Conservation (phyloP, 1,140 invertebrate species). For the Diabrotica undecimpunctata region DNA sequence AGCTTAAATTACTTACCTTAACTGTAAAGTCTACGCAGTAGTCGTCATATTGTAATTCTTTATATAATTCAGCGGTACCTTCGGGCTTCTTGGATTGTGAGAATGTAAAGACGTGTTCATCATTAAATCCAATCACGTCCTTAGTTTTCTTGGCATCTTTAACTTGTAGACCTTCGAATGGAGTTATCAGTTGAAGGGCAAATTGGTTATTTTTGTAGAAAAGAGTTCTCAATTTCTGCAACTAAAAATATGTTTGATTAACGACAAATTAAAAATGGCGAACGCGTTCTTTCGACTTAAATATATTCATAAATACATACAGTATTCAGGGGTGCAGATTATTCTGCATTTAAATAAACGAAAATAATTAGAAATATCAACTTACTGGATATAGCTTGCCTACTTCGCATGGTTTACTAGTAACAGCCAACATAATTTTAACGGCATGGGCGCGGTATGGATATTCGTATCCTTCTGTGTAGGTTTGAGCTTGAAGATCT, state of each 20-base stretch:
- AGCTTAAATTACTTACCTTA: slow-evolving; percentile 42
- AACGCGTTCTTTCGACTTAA: background rate
- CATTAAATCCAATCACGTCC: slow-evolving; percentile 55
- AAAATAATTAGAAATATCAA: background rate
- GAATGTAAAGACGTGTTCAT: slow-evolving; percentile 52
- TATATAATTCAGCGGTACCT: slow-evolving; percentile 49
- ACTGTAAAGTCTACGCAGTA: slow-evolving; percentile 55
- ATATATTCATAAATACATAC: background rate
- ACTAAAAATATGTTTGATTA: slow-evolving; percentile 36
- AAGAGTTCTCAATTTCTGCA: slow-evolving; percentile 50
- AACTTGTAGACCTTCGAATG: slow-evolving; percentile 31
- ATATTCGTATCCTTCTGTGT: slow-evolving; percentile 55
- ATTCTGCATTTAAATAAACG: background rate
- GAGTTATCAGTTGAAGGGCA: slow-evolving; percentile 38
- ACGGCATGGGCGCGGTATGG: slow-evolving; percentile 59
- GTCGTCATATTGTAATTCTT: slow-evolving; percentile 53
- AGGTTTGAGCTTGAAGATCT: slow-evolving; percentile 51
- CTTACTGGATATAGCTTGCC: slow-evolving; percentile 34
- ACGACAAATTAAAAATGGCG: background rate
- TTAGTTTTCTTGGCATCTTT: slow-evolving; percentile 46
- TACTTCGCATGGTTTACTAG: slow-evolving; percentile 34
- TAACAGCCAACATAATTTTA: slow-evolving; percentile 56
- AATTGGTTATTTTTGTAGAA: slow-evolving; percentile 35
- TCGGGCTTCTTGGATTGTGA: slow-evolving; percentile 56
- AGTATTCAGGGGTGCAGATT: background rate